Evolutionary conservation across 2,888 invertebrate genomes (phyloP), one percentile per base, ranked within the genome.

Genomic region (Lithophane socia): DNA sequence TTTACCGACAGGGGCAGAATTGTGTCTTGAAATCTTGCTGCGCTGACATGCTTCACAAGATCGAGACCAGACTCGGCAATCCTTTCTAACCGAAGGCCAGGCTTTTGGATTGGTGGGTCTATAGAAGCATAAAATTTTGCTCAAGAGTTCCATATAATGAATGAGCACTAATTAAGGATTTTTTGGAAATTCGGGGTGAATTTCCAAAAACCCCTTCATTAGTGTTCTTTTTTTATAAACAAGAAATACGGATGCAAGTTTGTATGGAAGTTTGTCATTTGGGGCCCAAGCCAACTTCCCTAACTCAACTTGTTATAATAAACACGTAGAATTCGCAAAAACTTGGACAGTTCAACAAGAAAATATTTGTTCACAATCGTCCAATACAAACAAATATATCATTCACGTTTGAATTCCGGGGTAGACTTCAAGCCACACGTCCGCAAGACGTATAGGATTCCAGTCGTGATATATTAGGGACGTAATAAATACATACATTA

Each of bases 391-490:
- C 52, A 70, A 29, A 85, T 80, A 81, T 60, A 83, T 83, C 54
- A 76, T 76, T 80, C 66, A 76, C 68, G 49, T 70, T 44, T 47
- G 69, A 24, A 73, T 61, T 72, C 56, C n/a, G 44, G n/a, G 44
- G 42, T 16, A 42, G 68, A 47, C 68, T 64, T 64, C 47, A 63
- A 24, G 75, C 16, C n/a, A 29, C 42, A 29, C 13, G 63, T 60
- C 58, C 37, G 10, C 44, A 37, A 60, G 60, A 74, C 44, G 37
- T 44, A 52, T 73, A 54, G 61, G 63, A 63, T 49, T n/a, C 61
- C 61, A 63, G 63, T 24, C 63, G 70, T 77, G 73, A 85, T 83
- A 66, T 77, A 83, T 85, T 72, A 54, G 54, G 58, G 61, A 44
- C 61, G 66, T 54, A 72, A 42, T 72, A 69, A 49, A 75, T 64